Evolutionary conservation across 2,888 invertebrate species (phyloP), one percentile per base, ranked within the genome.

Genomic region (Acronicta aceris): DNA sequence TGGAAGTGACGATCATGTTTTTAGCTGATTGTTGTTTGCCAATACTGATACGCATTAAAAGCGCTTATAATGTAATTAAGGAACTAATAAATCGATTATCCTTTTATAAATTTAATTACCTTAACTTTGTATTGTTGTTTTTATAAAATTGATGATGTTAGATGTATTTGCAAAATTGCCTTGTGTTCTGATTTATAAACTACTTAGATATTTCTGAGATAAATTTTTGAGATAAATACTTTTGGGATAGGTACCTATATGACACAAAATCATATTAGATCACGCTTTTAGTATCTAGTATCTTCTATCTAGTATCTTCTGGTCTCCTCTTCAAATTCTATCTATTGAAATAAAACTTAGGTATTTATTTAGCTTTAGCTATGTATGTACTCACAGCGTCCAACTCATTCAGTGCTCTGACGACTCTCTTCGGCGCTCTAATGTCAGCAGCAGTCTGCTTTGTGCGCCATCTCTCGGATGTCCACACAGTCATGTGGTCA

Each of bases 401-500:
- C 52, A 99, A 96, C 86, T 99, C 99, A 88, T 99, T 98, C 55
- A 99, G 95, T 41, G 98, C 98, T 66, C 98, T 96, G 79, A 98
- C 96, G 77, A 98, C 96, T 82, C 98, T 97, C 83, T 97, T 97
- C 0, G 98, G 97, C 0, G 98, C 98, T 63, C 97, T 95, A 30
- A 97, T 96, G 45, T 96, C 96, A 0, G 96, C 95, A 0, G 98
- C 98, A 0, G 99, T 99, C 78, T 98, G 98, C 82, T 98, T 97
- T 8, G 99, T 99, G 63, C 99, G 95, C 75, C 97, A 95, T 79
- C 98, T 95, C 78, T 98, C 97, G 42, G 98, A 98, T 0, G 98
- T 99, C 97, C 99, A 98, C 27, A 99, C 98, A 67, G 97, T 96
- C 62, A 98, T 93, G 1, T 96, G 96, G 66, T 98, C 96, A 51